Evolutionary conservation across 2,113 vertebrate species (phyloP).

Genomic region (Spermophilus dauricus): DNA sequence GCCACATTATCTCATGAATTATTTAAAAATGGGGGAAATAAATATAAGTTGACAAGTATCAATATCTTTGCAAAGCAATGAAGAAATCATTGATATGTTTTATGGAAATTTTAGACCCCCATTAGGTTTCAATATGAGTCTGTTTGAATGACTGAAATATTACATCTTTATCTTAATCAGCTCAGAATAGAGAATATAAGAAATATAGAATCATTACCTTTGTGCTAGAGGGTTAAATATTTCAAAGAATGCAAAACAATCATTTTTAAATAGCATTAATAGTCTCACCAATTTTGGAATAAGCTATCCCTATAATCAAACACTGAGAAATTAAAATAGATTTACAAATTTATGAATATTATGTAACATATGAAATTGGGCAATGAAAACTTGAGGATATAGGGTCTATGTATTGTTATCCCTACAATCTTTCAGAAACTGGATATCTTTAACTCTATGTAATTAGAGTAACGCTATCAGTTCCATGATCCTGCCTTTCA

Average conservation of each 20-base stretch:
- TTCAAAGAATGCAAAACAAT: not conserved
- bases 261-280: not conserved
- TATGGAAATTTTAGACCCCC: not conserved
- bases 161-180: not conserved
- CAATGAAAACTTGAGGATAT: not conserved
- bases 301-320: not conserved
- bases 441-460: not conserved
- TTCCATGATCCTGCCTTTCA: not conserved
- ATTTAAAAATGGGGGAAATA: not conserved
- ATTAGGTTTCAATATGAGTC: not conserved
- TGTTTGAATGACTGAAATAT: not conserved
- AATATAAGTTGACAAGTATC: not conserved
- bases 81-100: not conserved
- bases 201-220: not conserved
- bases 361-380: not conserved
- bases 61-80: not conserved
- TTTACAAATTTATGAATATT: not conserved
- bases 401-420: not conserved
- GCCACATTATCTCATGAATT: not conserved
- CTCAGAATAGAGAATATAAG: not conserved
- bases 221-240: not conserved
- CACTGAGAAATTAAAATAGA: not conserved
- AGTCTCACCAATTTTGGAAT: rapidly evolving
- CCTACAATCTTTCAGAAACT: not conserved
- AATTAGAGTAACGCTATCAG: not conserved